Evolutionary conservation across 2,888 invertebrate genomes (phyloP).

Genomic region (Mechanitis messenoides): DNA sequence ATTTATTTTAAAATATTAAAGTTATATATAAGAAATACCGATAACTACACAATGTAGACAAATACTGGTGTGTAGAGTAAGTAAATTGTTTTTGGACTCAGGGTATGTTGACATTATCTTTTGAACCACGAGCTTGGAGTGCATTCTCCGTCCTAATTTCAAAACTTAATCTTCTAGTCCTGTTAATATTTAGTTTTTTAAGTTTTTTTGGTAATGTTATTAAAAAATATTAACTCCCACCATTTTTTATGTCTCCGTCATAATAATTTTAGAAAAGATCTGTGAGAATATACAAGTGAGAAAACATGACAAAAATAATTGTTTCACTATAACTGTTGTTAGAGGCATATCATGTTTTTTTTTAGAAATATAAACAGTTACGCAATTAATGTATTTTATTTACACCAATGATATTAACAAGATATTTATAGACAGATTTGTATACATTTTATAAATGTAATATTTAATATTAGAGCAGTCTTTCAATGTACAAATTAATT

Average conservation of each 20-base stretch:
- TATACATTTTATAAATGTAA: constrained; percentile 65
- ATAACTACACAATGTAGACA: background rate
- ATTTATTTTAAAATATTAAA: background rate
- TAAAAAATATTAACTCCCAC: constrained; percentile 18
- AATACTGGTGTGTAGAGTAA: background rate
- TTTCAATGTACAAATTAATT: constrained; percentile 17
- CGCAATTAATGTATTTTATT: constrained; percentile 33
- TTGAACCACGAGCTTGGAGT: constrained; percentile 50
- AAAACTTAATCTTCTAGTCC: constrained; percentile 63
- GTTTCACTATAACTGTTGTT: constrained; percentile 9
- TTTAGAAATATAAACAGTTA: constrained; percentile 62
- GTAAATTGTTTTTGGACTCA: constrained; percentile 33
- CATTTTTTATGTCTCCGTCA: constrained; percentile 12
- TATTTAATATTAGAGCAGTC: constrained; percentile 37
- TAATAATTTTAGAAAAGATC: constrained; percentile 45
- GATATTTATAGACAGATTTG: constrained; percentile 24
- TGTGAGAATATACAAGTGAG: constrained; percentile 46
- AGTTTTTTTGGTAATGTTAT: constrained; percentile 7
- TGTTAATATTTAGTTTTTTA: constrained; percentile 33
- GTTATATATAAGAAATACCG: too few relatives aligned
- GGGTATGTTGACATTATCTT: constrained; percentile 34
- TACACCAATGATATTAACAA: constrained; percentile 10
- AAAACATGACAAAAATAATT: constrained; percentile 29
- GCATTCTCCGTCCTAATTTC: constrained; percentile 52
- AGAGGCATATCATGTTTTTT: constrained; percentile 67